Conservation (phyloP, 1,140 invertebrate species). For the Tenebrio molitor region DNA sequence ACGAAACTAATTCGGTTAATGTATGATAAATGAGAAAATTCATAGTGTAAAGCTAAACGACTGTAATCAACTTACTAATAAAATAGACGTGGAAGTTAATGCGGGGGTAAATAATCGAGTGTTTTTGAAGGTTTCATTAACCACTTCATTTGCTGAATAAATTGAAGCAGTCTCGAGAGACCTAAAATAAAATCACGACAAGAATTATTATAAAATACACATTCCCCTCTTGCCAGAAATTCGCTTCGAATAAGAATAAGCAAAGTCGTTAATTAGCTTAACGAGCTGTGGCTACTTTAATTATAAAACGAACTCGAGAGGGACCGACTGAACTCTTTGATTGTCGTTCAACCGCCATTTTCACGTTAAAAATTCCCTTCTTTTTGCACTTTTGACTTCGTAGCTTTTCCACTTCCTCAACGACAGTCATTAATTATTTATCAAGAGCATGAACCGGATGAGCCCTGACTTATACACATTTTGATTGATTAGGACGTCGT, state of each 20-base stretch:
- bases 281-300: constrained; percentile 56
- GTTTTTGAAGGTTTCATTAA: constrained; percentile 51
- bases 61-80: constrained; percentile 38
- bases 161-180: constrained; percentile 47
- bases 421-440: constrained; percentile 41
- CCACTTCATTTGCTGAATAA: constrained; percentile 59
- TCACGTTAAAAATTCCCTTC: background rate
- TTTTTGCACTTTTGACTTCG: constrained; percentile 15
- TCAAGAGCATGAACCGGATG: constrained; percentile 21
- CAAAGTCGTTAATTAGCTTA: constrained; percentile 55
- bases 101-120: constrained; percentile 45
- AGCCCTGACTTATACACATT: constrained; percentile 20
- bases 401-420: background rate
- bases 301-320: constrained; percentile 44
- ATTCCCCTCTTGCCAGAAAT: constrained; percentile 47
- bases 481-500: constrained; percentile 39
- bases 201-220: constrained; percentile 50
- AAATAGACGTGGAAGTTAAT: constrained; percentile 40
- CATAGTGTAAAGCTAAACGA: constrained; percentile 5
- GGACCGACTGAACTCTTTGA: constrained; percentile 10
- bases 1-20: constrained; percentile 30
- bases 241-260: constrained; percentile 48
- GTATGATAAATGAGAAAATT: constrained; percentile 28
- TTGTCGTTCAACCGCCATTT: constrained; percentile 6
- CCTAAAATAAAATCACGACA: constrained; percentile 50